Conservation (phyloP, 2,113 vertebrate genomes). For the Triplophysa tibetana region DNA sequence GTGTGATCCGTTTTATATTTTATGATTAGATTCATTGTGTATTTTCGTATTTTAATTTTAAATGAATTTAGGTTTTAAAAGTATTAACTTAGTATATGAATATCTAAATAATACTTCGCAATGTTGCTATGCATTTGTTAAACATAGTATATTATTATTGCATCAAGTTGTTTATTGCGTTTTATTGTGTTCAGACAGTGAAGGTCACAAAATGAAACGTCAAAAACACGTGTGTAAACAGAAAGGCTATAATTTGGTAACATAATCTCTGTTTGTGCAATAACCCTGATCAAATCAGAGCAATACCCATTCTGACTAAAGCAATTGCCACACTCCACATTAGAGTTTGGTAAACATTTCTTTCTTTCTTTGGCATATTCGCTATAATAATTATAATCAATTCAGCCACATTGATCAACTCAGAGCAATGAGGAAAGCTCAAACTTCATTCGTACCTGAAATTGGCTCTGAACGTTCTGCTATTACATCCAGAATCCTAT, state of each 20-base stretch:
- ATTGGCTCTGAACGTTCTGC: neutral
- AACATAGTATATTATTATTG: neutral
- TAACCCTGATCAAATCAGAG: neutral
- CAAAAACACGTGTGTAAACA: neutral
- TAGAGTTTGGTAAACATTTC: neutral
- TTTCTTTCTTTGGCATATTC: neutral
- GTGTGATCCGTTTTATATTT: too few relatives aligned
- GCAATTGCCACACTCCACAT: neutral
- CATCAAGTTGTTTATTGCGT: neutral
- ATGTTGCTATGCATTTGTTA: too few relatives aligned
- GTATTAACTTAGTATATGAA: too few relatives aligned
- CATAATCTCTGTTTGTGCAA: neutral
- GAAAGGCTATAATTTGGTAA: neutral
- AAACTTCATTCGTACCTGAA: neutral
- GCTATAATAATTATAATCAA: slow-evolving; percentile 7
- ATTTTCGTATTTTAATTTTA: too few relatives aligned
- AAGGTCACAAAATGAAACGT: neutral
- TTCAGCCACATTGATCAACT: slow-evolving; percentile 20
- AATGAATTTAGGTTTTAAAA: too few relatives aligned
- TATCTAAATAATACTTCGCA: too few relatives aligned
- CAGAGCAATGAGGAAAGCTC: neutral
- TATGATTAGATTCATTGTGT: too few relatives aligned
- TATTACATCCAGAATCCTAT: slow-evolving; percentile 25
- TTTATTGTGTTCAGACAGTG: neutral
- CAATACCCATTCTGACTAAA: neutral